phyloP scores from a whole-genome alignment of 2,113 vertebrate genomes.

The Alligator mississippiensis region DNA sequence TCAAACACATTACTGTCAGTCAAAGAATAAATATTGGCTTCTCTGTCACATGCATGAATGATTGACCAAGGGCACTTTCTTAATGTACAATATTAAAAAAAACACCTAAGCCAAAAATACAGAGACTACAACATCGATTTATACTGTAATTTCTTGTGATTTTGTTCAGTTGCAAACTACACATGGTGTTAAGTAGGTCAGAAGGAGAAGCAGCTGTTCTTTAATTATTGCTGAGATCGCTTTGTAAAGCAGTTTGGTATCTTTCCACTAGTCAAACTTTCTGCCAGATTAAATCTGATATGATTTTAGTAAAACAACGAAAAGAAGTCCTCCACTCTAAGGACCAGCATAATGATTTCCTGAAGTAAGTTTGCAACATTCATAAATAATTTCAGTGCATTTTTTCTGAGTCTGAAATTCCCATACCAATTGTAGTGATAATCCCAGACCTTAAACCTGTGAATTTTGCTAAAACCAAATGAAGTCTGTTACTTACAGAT shows the following conservation, averaged over 20 bases:
- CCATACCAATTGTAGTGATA: accelerated
- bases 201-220: background rate
- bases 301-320: background rate
- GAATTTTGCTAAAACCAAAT: background rate
- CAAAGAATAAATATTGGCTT: background rate
- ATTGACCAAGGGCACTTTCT: background rate
- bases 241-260: background rate
- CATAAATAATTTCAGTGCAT: background rate
- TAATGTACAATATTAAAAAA: background rate
- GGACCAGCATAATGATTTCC: background rate
- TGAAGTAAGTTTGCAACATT: background rate
- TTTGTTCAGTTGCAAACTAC: background rate
- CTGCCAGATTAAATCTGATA: background rate
- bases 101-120: background rate
- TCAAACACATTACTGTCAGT: too few relatives aligned
- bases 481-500: background rate
- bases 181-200: background rate
- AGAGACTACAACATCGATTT: background rate
- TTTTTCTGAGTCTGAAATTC: background rate
- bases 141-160: background rate
- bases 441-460: accelerated
- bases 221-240: background rate
- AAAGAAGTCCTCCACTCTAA: background rate
- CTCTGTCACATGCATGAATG: background rate
- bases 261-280: constrained; percentile 5